These are phyloP conservation scores for Dasysyrphus tricinctus DNA, from an alignment of 2,888 invertebrate genomes.

Conservation along the genomic window DNA sequence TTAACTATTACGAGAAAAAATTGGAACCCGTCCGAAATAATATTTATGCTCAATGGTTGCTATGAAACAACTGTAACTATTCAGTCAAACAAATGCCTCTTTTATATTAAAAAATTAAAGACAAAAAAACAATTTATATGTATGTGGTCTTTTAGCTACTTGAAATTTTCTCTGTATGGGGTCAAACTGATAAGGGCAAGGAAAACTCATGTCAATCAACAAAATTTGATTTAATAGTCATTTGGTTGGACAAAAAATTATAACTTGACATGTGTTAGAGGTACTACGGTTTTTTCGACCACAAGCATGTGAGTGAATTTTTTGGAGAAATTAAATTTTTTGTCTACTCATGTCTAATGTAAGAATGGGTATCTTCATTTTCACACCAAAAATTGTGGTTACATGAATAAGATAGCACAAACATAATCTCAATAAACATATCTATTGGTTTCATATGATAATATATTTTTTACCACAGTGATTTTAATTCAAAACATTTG, in stretches of 20 bases:
- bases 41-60: neutral
- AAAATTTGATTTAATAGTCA: neutral
- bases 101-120: slow-evolving; percentile 6
- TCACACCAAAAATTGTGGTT: no score
- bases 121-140: neutral
- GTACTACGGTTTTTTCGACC: neutral
- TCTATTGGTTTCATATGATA: no score
- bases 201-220: neutral
- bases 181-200: neutral
- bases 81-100: neutral
- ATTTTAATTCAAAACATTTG: no score
- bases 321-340: no score
- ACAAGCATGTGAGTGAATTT: neutral
- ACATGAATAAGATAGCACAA: no score
- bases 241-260: neutral
- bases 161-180: neutral
- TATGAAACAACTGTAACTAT: neutral
- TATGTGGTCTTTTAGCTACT: neutral
- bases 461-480: no score
- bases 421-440: no score
- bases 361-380: no score
- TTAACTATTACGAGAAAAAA: neutral
- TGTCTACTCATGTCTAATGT: no score
- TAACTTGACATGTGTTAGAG: neutral
- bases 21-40: neutral